Base-by-base conservation (phyloP, 2,113 vertebrate genomes). In the Anas platyrhynchos region DNA sequence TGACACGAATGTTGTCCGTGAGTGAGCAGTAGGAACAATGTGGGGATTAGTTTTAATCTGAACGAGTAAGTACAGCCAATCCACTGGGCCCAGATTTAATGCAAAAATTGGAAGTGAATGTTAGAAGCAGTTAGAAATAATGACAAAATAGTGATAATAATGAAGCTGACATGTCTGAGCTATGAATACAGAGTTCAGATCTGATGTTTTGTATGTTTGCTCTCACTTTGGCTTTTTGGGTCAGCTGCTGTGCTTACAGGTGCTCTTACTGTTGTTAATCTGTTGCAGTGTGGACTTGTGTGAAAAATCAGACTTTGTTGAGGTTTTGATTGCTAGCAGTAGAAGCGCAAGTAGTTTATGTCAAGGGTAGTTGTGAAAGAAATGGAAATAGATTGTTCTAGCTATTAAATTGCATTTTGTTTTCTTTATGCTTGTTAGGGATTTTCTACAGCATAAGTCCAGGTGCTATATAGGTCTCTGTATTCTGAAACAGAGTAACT, bases 381-480 rank as follows among this genome's bases (percentile, higher is more conserved):
- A 61, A 21, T 67, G 26, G 46, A 55, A 86, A 76, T 8, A 65
- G 48, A 22, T 41, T 66, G 29, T 54, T 72, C 14, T 34, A 32
- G 29, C 66, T 61, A 81, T 20, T 72, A 31, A 52, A 54, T 59
- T 59, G 36, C 27, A 7, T 86, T 15, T 59, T 81, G 58, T 50
- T 77, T 86, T 50, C 34, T 11, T 18, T 82, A 36, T 50, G 26
- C 17, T 65, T 81, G 20, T 11, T 61, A 31, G 58, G 16, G 38
- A 48, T 71, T 61, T 66, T 55, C 25, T 69, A 22, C 32, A 66
- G 22, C n/a, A 22, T 46, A 63, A 65, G 11, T 75, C 34, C 17
- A 52, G 21, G 18, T 41, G 44, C 20, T 81, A 0, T 81, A 0
- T 6, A 71, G 52, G 83, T 62, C 67, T 65, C 32, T 79, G 6